Evolutionary conservation across 1,140 invertebrate species (phyloP), one percentile per base, ranked within the genome.

Genomic region (Armadillidium nasatum): DNA sequence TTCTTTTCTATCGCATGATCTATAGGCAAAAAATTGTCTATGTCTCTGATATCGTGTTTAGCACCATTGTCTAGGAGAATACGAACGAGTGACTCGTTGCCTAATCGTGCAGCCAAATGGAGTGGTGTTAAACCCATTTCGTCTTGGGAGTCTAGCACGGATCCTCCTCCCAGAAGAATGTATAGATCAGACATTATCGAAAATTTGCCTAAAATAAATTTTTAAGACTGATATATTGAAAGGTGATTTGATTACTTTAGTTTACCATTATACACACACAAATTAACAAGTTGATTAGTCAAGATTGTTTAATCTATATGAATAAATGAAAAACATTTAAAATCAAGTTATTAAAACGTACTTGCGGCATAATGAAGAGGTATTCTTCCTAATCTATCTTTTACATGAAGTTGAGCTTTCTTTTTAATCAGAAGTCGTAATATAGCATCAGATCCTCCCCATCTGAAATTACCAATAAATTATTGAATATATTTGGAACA

Each of bases 391-490:
- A 80, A 66, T 22, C 79, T 46, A 60, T 80, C 79, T 3, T 71
- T 44, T 10, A 74, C 74, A 1, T 44, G 23, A 13, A 78, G 74
- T 15, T 68, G 33, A 10, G 73, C 72, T 50, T 71, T 66, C 10
- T 78, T 68, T 67, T 76, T 80, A 0, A 80, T 72, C 9, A 80
- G 75, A 44, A 72, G 33, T 46, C 79, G 60, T 10, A 80, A 76
- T 3, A 80, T 68, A n/a, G 79, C 79, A 23, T 80, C 79, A n/a
- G 79, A 80, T n/a, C 79, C 79, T 6, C 79, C 79, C 79, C 79
- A 80, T 33, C 73, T 75, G 7, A 15, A 60, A 60, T 15, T 13
- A 3, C 50, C 1, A 60, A 60, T 33, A 33, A 33, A 33, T 33
- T 33, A 33, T 33, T 33, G 33, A 33, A 6, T 3, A 33, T 33